Evolutionary conservation across 2,888 invertebrate genomes (phyloP).

Genomic region (Trichopoda pennipes): DNA sequence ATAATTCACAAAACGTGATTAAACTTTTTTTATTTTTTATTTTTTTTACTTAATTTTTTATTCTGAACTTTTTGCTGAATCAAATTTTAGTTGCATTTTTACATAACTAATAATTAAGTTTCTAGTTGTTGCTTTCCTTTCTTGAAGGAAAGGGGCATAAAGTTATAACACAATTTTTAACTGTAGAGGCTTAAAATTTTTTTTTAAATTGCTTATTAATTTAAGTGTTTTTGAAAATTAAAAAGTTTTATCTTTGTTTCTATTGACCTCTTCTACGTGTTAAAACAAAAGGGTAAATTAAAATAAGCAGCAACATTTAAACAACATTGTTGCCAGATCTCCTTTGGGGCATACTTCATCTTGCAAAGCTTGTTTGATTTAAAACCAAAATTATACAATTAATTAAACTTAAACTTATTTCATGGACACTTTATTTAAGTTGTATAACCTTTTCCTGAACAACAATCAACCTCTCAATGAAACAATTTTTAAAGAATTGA

Average conservation of each 20-base stretch:
- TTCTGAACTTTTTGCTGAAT: conserved; percentile 30
- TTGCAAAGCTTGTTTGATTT: not conserved
- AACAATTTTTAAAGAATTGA: conserved; percentile 36
- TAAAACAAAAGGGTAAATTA: not conserved
- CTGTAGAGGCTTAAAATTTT: no score
- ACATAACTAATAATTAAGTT: conserved; percentile 15
- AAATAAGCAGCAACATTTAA: not conserved
- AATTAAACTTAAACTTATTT: conserved; percentile 70
- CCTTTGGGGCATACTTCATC: conserved; percentile 20
- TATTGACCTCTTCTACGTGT: conserved; percentile 48
- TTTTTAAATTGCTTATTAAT: conserved; percentile 41
- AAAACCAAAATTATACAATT: conserved; percentile 55
- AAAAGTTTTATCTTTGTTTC: conserved; percentile 20
- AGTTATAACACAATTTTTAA: conserved; percentile 32
- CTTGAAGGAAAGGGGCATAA: conserved; percentile 19
- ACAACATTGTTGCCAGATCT: conserved; percentile 22
- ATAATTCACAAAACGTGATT: conserved; percentile 67
- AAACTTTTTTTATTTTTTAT: conserved; percentile 29
- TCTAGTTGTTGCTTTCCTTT: not conserved
- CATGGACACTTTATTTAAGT: conserved; percentile 59
- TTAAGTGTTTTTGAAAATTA: conserved; percentile 18
- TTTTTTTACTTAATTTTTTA: conserved; percentile 21
- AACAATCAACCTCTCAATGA: conserved; percentile 58
- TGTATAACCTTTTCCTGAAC: conserved; percentile 58
- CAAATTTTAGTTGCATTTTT: conserved; percentile 18